These are phyloP conservation scores for Pseudorectes ferrugineus DNA, from an alignment of 2,113 vertebrate genomes.

Conservation along the genomic window DNA sequence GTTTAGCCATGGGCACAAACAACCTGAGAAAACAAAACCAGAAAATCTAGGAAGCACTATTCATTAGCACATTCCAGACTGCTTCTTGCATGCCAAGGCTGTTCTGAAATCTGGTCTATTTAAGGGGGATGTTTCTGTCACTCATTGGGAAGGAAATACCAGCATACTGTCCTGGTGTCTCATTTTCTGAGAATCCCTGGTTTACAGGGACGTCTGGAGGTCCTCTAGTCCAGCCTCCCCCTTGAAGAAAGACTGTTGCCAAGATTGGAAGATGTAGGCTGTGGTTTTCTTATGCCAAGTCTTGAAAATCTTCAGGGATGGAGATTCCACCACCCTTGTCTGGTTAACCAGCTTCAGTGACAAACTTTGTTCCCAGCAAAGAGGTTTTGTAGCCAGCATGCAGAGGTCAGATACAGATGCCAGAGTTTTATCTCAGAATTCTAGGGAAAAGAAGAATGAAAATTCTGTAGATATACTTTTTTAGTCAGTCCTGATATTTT, in stretches of 20 bases:
- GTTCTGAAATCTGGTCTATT: not conserved
- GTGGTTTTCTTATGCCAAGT: not conserved
- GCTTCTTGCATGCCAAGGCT: not conserved
- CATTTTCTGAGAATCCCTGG: not conserved
- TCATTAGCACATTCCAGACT: not conserved
- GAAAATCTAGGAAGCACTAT: not conserved
- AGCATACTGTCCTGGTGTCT: not conserved
- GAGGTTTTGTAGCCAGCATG: not conserved
- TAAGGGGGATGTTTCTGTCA: not conserved
- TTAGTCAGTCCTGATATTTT: not conserved
- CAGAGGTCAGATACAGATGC: not conserved
- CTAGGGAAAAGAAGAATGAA: not conserved
- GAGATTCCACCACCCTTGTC: not conserved
- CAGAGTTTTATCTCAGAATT: not conserved
- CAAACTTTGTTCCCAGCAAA: rapidly evolving
- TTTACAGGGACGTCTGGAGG: not conserved
- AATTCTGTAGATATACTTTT: not conserved
- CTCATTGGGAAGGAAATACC: not conserved
- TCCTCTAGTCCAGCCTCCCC: not conserved
- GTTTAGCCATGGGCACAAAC: not conserved
- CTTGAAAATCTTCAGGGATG: not conserved
- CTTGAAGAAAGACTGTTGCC: not conserved
- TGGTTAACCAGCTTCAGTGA: not conserved
- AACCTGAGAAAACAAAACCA: not conserved
- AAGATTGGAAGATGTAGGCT: not conserved